Percentiles rank a stretch among this genome's conserved stretches.
Evolutionary conservation across 1,140 invertebrate species (phyloP).

Genomic region (Glossosoma conforme): DNA sequence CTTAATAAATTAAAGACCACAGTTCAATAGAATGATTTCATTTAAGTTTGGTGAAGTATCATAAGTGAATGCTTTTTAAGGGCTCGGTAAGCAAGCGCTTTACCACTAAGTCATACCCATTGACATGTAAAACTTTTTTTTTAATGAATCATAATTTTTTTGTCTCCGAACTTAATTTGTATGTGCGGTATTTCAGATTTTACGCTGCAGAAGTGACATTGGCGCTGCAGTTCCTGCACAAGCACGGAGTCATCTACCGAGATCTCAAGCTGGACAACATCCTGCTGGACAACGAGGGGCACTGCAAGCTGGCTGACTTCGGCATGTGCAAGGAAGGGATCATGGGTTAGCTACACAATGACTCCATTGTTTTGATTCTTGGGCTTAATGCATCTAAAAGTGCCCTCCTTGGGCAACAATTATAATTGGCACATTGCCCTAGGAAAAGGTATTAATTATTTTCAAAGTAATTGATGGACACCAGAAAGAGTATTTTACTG

Average conservation of each 20-base stretch:
- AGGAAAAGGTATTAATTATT: too few relatives aligned
- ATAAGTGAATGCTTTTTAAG: too few relatives aligned
- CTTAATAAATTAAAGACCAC: too few relatives aligned
- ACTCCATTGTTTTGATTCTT: too few relatives aligned
- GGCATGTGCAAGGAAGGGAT: conserved; percentile 97
- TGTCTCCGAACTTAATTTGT: too few relatives aligned
- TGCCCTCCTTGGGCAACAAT: too few relatives aligned
- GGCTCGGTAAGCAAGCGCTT: too few relatives aligned
- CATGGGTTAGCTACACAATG: conserved; percentile 36
- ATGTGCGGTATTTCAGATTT: conserved; percentile 69
- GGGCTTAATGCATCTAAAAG: conserved; percentile 2
- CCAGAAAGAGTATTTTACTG: conserved; percentile 1
- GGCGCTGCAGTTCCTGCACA: conserved; percentile 95
- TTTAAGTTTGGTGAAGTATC: too few relatives aligned
- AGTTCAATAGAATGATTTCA: too few relatives aligned
- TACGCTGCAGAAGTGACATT: conserved; percentile 99
- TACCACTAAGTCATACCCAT: too few relatives aligned
- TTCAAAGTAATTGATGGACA: background rate
- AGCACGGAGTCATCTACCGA: conserved; percentile 95
- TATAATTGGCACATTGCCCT: too few relatives aligned
- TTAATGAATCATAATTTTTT: conserved; percentile 7
- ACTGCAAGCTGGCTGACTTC: conserved; percentile 97
- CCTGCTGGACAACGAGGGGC: conserved; percentile 93
- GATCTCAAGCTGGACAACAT: conserved; percentile 99
- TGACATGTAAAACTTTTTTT: too few relatives aligned